Evolutionary conservation across 2,113 vertebrate species (phyloP).

Genomic region (Microcebus murinus): DNA sequence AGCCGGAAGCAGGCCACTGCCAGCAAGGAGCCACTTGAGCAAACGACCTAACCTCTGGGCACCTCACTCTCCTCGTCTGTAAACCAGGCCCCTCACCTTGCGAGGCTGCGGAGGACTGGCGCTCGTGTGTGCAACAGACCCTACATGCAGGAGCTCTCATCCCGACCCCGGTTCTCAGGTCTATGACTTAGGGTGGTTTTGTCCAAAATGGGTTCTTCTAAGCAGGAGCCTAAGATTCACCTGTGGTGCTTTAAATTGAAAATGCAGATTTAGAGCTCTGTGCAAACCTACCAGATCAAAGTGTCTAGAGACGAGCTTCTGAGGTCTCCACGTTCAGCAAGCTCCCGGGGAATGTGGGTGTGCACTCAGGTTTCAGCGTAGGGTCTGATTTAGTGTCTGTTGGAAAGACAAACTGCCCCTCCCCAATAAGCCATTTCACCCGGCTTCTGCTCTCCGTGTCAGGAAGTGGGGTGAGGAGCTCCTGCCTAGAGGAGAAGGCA

Average conservation of each 20-base stretch:
- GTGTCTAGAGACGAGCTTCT: no score
- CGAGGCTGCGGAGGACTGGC: neutral
- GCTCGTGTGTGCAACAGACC: neutral
- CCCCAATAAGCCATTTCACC: neutral
- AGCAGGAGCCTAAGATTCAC: neutral
- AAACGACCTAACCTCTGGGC: neutral
- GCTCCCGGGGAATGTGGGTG: neutral
- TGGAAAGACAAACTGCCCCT: neutral
- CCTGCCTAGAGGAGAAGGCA: neutral
- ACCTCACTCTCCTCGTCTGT: neutral
- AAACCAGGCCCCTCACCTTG: neutral
- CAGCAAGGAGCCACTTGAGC: neutral
- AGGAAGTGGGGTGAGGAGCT: neutral
- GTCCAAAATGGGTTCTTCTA: neutral
- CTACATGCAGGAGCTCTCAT: neutral
- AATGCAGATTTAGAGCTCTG: no score
- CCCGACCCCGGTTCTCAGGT: neutral
- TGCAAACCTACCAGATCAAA: no score
- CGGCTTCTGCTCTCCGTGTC: neutral
- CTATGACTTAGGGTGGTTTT: neutral
- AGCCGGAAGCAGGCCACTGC: neutral
- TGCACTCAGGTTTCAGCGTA: neutral
- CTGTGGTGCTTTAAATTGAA: no score
- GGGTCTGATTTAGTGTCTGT: neutral
- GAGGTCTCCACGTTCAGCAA: neutral